Evolutionary conservation across 2,797 vertebrate species (phyloP).

Genomic region (Eleutherodactylus coqui): DNA sequence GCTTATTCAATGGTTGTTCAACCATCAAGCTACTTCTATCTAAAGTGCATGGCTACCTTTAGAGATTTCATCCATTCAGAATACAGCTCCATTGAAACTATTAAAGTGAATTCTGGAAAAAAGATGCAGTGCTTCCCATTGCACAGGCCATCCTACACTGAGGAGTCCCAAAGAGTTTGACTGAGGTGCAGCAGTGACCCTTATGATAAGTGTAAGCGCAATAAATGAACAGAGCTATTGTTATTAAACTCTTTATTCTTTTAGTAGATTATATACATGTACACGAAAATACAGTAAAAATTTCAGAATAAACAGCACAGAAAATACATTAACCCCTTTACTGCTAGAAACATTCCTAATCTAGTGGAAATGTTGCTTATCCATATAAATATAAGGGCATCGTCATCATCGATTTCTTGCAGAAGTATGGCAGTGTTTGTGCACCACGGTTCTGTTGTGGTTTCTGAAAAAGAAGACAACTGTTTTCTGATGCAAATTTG

Average conservation of each 20-base stretch:
- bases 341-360: background rate
- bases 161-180: background rate
- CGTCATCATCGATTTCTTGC: background rate
- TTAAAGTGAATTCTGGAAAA: too few relatives aligned
- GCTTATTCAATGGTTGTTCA: too few relatives aligned
- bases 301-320: background rate
- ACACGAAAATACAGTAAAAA: slow-evolving; percentile 46
- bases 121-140: too few relatives aligned
- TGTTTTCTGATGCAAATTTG: background rate
- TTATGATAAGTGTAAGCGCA: background rate
- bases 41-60: too few relatives aligned
- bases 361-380: background rate
- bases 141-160: background rate
- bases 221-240: background rate
- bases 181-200: background rate
- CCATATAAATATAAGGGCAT: background rate
- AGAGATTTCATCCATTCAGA: background rate
- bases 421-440: background rate
- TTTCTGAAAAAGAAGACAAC: background rate
- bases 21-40: too few relatives aligned
- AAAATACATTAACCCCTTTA: slow-evolving; percentile 1
- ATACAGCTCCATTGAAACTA: background rate
- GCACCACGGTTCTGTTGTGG: background rate
- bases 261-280: slow-evolving; percentile 26
- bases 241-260: slow-evolving; percentile 21